Evolutionary conservation across 2,797 vertebrate genomes (phyloP), one percentile per base, ranked within the genome.

Genomic region (Cuculus canorus): DNA sequence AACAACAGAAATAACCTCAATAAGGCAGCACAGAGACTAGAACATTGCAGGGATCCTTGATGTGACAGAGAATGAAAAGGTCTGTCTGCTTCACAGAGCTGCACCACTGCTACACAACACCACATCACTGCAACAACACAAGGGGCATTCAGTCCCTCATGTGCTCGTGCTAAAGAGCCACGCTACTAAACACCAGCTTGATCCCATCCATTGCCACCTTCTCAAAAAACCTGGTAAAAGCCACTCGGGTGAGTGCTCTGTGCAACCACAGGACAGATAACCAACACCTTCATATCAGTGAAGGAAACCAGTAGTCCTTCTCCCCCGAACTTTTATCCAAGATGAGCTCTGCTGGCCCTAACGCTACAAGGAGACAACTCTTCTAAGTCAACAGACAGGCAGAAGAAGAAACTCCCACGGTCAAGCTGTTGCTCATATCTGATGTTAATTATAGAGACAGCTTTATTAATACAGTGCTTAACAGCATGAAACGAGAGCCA

Each of bases 41-140:
- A 65, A 60, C 43, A 9, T 22, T 22, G 27, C 23, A 50, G 70
- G 39, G 53, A 89, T 54, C 43, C 57, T 59, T 33, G 11, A 18
- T 10, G 12, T 10, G 24, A 32, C 16, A 14, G 6, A 17, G 22
- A 35, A 81, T 4, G 23, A 32, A 52, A 9, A 61, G 19, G 21
- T 37, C 66, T 32, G 25, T 15, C 0, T 0, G 48, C 23, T 61
- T 43, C 3, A 2, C 41, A 56, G 43, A 1, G 7, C 68, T 48
- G 63, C 30, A 10, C 54, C 24, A 4, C 1, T 16, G 33, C 52
- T 14, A 33, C 32, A 14, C 0, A 1, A 9, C 1, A 2, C 21
- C 22, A 18, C 1, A 1, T 23, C 50, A 13, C 75, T 27, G 39
- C 0, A 0, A 43, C 33, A 22, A 8, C 6, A 17, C 5, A 21